Percentiles rank a stretch among this genome's conserved stretches.
Evolutionary conservation across 2,888 invertebrate species (phyloP).

Genomic region (Drepanosiphum platanoidis): DNA sequence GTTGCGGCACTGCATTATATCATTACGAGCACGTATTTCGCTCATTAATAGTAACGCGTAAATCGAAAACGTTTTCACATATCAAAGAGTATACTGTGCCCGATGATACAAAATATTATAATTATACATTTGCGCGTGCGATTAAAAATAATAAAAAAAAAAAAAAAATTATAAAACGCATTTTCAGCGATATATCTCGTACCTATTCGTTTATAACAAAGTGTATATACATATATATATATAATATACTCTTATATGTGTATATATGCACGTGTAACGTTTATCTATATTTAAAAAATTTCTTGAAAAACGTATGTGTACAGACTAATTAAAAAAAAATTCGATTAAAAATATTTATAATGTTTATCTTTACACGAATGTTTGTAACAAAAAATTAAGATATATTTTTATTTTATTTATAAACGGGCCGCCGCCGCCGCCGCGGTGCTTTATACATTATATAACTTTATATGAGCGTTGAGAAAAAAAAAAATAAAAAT

Average conservation of each 20-base stretch:
- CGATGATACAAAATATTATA: background rate
- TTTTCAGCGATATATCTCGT: background rate
- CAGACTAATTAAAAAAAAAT: too few relatives aligned
- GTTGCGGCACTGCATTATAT: too few relatives aligned
- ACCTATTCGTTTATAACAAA: too few relatives aligned
- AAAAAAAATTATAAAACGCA: background rate
- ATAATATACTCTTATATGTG: background rate
- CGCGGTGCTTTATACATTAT: background rate
- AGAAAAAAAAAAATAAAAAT: too few relatives aligned
- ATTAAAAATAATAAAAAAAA: too few relatives aligned
- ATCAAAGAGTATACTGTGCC: background rate
- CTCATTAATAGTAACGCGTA: background rate
- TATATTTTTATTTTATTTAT: too few relatives aligned
- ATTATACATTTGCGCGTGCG: background rate
- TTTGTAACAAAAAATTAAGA: too few relatives aligned
- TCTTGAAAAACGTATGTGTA: slow-evolving; percentile 3
- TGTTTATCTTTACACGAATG: too few relatives aligned
- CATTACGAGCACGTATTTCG: too few relatives aligned
- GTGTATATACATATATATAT: background rate
- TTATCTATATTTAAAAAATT: slow-evolving; percentile 27
- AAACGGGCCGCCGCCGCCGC: too few relatives aligned
- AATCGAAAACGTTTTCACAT: background rate
- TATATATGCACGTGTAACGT: background rate
- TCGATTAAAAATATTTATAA: too few relatives aligned
- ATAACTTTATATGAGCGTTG: background rate